Evolutionary conservation across 1,140 invertebrate genomes (phyloP).

Genomic region (Zaprionus capensis): DNA sequence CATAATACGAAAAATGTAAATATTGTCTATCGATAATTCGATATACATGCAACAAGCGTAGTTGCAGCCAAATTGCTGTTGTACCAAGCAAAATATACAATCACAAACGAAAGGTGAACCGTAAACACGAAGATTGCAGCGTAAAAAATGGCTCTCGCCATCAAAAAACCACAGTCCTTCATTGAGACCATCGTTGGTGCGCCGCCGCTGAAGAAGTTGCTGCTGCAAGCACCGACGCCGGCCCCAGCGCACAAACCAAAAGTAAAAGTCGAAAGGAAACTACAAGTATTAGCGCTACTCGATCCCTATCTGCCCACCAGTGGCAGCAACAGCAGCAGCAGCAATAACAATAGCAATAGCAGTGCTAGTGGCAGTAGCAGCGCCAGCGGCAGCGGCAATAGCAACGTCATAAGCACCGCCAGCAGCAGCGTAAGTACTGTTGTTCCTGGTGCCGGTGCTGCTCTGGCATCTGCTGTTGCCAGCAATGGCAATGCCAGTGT

Average conservation of each 20-base stretch:
- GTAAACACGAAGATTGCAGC: neutral
- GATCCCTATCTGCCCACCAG: constrained; percentile 57
- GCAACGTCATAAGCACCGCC: neutral
- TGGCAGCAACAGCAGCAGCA: neutral
- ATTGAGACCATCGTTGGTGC: constrained; percentile 58
- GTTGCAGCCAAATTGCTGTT: constrained; percentile 4
- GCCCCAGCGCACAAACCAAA: constrained; percentile 35
- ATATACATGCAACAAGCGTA: constrained; percentile 4
- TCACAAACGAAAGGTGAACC: neutral
- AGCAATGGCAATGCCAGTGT: neutral
- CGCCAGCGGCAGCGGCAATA: neutral
- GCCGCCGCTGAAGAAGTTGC: constrained; percentile 69
- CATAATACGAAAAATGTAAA: neutral
- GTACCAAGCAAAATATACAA: constrained; percentile 1
- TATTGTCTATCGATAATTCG: neutral
- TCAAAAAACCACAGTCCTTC: constrained; percentile 53
- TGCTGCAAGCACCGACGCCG: constrained; percentile 56
- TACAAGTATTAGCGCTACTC: constrained; percentile 55
- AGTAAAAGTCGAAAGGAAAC: constrained; percentile 42
- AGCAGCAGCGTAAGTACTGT: neutral
- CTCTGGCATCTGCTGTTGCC: neutral
- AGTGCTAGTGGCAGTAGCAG: neutral
- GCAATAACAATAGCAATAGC: neutral
- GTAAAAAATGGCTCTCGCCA: constrained; percentile 61
- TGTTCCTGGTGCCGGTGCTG: neutral